phyloP scores from a whole-genome alignment of 2,797 vertebrate species.

The Natrix natrix region DNA sequence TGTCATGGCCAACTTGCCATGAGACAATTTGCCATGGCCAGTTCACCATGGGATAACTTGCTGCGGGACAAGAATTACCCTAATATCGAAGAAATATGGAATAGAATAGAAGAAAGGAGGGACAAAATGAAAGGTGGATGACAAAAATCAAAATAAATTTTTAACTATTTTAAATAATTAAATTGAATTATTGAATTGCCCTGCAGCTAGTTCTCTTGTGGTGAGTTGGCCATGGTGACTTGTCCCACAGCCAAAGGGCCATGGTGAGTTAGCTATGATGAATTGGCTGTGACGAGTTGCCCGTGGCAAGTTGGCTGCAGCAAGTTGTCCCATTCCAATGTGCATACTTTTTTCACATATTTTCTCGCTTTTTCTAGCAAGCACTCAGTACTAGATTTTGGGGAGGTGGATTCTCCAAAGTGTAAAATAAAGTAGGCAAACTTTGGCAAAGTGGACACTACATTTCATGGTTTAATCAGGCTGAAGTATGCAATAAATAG shows the following conservation, averaged over 20 bases:
- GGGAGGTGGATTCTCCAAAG: background rate
- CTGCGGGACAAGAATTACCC: background rate
- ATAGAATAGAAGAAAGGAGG: background rate
- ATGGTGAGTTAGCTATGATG: too few species aligned
- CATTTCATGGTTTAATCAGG: background rate
- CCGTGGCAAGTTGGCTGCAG: background rate
- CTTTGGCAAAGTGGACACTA: background rate
- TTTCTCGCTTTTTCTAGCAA: background rate
- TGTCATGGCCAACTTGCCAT: too few species aligned
- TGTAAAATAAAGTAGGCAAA: background rate
- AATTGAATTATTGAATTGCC: background rate
- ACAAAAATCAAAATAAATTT: background rate
- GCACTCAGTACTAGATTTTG: background rate
- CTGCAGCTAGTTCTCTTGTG: background rate
- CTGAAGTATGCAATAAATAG: background rate
- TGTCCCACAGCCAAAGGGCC: background rate
- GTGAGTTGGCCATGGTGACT: background rate
- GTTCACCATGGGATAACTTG: background rate
- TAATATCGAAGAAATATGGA: background rate
- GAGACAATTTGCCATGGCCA: too few species aligned
- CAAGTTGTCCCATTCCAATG: background rate
- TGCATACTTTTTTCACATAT: background rate
- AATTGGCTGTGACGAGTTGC: background rate
- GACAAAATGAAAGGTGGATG: background rate
- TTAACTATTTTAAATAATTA: background rate